Conservation (phyloP, 2,113 vertebrate genomes). For the Holacanthus passer region DNA sequence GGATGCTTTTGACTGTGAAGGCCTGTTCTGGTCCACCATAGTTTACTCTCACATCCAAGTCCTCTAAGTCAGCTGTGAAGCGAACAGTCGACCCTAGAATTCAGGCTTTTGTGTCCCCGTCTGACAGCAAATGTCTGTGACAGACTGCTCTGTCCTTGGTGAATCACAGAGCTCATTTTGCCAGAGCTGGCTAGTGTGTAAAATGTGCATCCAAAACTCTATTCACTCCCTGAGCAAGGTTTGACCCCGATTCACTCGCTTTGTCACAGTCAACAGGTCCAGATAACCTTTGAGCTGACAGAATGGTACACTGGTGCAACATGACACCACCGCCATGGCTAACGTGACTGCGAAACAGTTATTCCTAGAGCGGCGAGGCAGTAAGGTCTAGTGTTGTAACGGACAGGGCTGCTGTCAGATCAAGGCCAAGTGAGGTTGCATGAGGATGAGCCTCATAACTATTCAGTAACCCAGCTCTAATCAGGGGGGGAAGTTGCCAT, state of each 20-base stretch:
- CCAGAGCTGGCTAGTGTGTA: conserved; percentile 5
- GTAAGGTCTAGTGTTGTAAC: conserved; percentile 32
- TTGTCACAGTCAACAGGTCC: conserved; percentile 67
- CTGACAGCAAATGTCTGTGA: conserved; percentile 41
- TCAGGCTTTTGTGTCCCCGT: conserved; percentile 24
- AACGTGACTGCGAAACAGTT: conserved; percentile 58
- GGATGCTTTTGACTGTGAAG: conserved; percentile 10
- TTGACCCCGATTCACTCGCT: conserved; percentile 45
- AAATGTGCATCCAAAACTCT: conserved; percentile 22
- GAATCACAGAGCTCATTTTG: conserved; percentile 34
- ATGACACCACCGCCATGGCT: conserved; percentile 54
- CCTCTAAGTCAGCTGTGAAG: conserved; percentile 30
- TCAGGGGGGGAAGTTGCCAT: conserved; percentile 48
- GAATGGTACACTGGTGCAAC: conserved; percentile 63
- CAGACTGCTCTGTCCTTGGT: conserved; percentile 33
- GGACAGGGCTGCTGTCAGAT: conserved; percentile 43
- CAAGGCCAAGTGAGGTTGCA: conserved; percentile 36
- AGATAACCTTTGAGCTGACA: conserved; percentile 75
- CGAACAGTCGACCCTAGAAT: conserved; percentile 20
- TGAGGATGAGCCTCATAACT: conserved; percentile 35
- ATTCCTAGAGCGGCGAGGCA: conserved; percentile 46
- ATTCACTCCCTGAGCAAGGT: conserved; percentile 11
- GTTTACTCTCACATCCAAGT: conserved; percentile 20
- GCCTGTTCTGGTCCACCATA: conserved; percentile 6
- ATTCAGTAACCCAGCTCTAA: conserved; percentile 42